Base-by-base conservation (phyloP, 2,797 vertebrate species). In the Thunnus albacares region DNA sequence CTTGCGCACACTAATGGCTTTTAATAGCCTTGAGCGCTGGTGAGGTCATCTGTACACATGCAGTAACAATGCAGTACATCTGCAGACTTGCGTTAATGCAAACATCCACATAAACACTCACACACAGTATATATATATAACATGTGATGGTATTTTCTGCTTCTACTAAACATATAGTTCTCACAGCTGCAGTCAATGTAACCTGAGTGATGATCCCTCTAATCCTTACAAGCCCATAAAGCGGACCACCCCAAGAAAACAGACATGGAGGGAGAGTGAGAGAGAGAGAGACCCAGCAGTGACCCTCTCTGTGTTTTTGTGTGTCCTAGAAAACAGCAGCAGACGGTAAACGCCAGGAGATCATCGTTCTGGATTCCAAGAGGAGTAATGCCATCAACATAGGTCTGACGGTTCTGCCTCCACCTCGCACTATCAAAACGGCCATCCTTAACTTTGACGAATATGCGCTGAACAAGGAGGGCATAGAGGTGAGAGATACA, bases 321-420 rank as follows among this genome's bases (percentile, higher is more conserved):
- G 14, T 33, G 30, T 47, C 0, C 7, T 89, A 99, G 98, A 99
- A 99, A 97, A 95, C 96, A 26, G 97, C 97, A 78, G 95, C 96
- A 8, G 98, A 99, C 12, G 97, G 98, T 55, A 99, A 99, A 90
- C 96, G 97, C 20, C 97, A 97, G 86, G 97, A 98, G 91, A 95
- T 99, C 93, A 98, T 98, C 13, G 97, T 99, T 68, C 91, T 99
- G 84, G 98, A 99, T 82, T 96, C 98, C 47, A 99, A 99, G 90
- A 96, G 98, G 87, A 99, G 98, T 83, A 99, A 99, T 0, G 97
- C 98, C 72, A 99, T 99, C 86, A 99, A 99, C 93, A 99, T 99
- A 1, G 98, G 98, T 20, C 95, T 99, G 85, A 99, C 98, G 0
- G 97, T 98, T 15, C 94, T 99, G 82, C 98, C 98, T 93, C 71